Evolutionary conservation across 2,888 invertebrate species (phyloP).

Genomic region (Blastobasis adustella): DNA sequence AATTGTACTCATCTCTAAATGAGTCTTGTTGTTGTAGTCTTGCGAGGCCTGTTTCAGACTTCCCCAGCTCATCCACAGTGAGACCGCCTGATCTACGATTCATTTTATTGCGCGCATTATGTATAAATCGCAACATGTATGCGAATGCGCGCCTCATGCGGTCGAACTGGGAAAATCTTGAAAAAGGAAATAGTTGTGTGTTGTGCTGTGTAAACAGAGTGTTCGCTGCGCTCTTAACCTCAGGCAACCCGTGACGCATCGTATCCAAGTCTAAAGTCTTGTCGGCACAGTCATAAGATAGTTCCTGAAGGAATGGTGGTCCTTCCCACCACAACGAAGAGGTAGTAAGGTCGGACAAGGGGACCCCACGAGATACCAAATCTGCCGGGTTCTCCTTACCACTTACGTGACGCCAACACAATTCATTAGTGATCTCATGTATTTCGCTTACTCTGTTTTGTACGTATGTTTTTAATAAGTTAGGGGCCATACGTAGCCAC

Average conservation of each 20-base stretch:
- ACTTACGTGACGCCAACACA: not conserved
- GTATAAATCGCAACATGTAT: not conserved
- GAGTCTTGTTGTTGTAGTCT: not conserved
- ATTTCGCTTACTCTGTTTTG: constrained; percentile 5
- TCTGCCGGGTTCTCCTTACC: no score
- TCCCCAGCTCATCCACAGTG: not conserved
- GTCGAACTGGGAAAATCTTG: no score
- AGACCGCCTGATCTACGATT: not conserved
- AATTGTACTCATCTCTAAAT: not conserved
- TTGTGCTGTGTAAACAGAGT: no score
- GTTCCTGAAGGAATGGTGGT: no score
- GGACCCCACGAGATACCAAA: no score
- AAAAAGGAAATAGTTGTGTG: no score
- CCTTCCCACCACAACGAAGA: no score
- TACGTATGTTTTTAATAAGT: constrained; percentile 9
- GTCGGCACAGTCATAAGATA: no score
- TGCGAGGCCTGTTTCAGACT: not conserved
- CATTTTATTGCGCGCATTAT: not conserved
- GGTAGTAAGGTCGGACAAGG: no score
- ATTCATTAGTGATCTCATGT: not conserved
- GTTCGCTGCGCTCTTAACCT: no score
- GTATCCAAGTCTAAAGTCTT: no score
- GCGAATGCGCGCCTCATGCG: not conserved
- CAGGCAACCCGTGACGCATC: no score
- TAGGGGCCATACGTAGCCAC: constrained; percentile 7